Evolutionary conservation across 2,888 invertebrate species (phyloP).

Genomic region (Nomada ferruginata): DNA sequence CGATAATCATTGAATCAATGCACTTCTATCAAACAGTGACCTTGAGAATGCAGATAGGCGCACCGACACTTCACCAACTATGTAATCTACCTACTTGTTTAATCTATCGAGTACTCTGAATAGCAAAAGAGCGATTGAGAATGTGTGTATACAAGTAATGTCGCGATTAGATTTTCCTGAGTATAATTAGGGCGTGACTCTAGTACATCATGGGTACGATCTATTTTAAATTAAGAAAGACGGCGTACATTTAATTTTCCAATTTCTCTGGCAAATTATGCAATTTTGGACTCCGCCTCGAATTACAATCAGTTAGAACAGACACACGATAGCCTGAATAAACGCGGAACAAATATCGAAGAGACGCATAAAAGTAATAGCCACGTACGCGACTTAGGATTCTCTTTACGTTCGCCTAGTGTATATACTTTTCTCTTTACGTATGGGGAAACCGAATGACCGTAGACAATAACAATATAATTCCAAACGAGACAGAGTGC

Average conservation of each 20-base stretch:
- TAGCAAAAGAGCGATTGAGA: not conserved
- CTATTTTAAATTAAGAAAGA: not conserved
- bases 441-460: constrained; percentile 55
- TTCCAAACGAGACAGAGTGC: not conserved
- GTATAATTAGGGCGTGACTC: not conserved
- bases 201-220: not conserved
- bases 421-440: constrained; percentile 22
- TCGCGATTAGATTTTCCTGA: not conserved
- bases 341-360: constrained; percentile 14
- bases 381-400: constrained; percentile 31
- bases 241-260: not conserved
- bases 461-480: constrained; percentile 12
- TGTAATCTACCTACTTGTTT: not conserved
- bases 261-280: not conserved
- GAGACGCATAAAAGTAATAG: constrained; percentile 4
- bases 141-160: not conserved
- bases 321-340: constrained; percentile 33
- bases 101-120: not conserved
- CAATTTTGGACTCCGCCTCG: constrained; percentile 5
- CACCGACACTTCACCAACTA: not conserved
- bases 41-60: not conserved
- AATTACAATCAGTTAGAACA: constrained; percentile 42
- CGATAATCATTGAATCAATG: constrained; percentile 12
- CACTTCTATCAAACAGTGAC: not conserved
- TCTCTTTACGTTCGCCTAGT: constrained; percentile 48